These are phyloP conservation scores for Amphiura filiformis DNA, from an alignment of 35 echinoderm and acorn worm genomes.

Conservation along the genomic window DNA sequence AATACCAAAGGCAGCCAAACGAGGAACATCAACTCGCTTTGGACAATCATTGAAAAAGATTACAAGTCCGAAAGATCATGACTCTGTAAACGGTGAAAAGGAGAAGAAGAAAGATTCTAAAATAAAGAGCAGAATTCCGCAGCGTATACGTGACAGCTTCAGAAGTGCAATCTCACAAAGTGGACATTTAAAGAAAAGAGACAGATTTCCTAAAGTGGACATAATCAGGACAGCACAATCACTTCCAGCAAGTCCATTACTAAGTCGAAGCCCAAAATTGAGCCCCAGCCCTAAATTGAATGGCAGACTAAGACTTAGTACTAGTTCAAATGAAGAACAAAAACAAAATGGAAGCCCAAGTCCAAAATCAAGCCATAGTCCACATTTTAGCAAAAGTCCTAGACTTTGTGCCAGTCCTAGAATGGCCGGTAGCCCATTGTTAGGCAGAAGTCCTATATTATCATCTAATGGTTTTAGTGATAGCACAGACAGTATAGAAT, in stretches of 20 bases:
- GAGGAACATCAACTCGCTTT: background rate
- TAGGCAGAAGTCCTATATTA: background rate
- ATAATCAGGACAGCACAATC: background rate
- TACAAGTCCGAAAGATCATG: background rate
- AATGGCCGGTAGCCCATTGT: background rate
- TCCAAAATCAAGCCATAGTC: background rate
- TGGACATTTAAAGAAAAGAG: conserved; percentile 13
- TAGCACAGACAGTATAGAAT: background rate
- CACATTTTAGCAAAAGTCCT: background rate
- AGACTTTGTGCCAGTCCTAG: background rate
- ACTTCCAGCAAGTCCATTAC: background rate
- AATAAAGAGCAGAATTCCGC: conserved; percentile 49
- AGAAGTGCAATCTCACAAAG: conserved; percentile 15
- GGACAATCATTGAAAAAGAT: conserved; percentile 8
- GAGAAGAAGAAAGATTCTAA: conserved; percentile 42
- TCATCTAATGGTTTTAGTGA: background rate
- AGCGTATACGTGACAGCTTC: conserved; percentile 45
- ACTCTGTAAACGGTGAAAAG: background rate
- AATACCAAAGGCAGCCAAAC: conserved; percentile 21
- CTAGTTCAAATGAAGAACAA: background rate
- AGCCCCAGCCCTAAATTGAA: background rate
- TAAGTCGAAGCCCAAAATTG: background rate
- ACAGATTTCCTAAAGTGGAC: conserved; percentile 7
- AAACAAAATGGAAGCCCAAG: background rate
- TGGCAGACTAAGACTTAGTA: background rate